Base-by-base conservation (phyloP, 2,113 vertebrate species). In the Solenodon paradoxus region DNA sequence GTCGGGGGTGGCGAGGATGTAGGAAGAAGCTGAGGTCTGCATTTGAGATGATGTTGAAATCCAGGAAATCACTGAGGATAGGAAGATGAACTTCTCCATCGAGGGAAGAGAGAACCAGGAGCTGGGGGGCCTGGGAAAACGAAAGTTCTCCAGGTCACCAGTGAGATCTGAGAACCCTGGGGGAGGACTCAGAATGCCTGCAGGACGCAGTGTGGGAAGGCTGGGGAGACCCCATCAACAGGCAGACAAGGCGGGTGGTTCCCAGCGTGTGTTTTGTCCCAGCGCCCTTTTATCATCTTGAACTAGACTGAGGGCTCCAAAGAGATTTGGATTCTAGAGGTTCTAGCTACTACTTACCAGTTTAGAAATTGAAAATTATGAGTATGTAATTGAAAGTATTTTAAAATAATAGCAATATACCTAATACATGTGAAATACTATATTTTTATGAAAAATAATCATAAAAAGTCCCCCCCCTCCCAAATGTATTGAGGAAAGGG, bases 291-390 rank as follows among this genome's bases (percentile, higher is more conserved):
- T 38, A 53, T 10, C 11, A 11, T 38, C 64, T n/a, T 40, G 19
- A 53, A 55, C 47, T 45, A n/a, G 6, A 15, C 13, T 26, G 19
- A 90, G 8, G 28, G 24, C 51, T 59, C 47, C 69, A 61, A 19
- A 24, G 55, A 57, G 13, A 53, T 30, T 80, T 20, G 19, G 7
- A 74, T 24, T 90, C 10, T 35, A 47, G n/a, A 61, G 28, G 32
- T 61, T 42, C 7, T 42, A 66, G 13, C 55, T 75, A 80, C 71
- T 63, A 35, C 75, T 26, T 53, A 13, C 17, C 38, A n/a, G 55
- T 35, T 93, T 83, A 47, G 30, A 57, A 57, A 66, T 59, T 63
- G n/a, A 66, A 87, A 88, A 63, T 53, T 47, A 80, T 51, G 16
- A 68, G 32, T 10, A 19, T 1, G 74, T 55, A 22, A 77, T n/a